A percentile compares a stretch with the other conserved stretches of the same genome.
These are phyloP conservation scores for Colostygia pectinataria DNA, from an alignment of 2,888 invertebrate genomes.

Conservation along the genomic window DNA sequence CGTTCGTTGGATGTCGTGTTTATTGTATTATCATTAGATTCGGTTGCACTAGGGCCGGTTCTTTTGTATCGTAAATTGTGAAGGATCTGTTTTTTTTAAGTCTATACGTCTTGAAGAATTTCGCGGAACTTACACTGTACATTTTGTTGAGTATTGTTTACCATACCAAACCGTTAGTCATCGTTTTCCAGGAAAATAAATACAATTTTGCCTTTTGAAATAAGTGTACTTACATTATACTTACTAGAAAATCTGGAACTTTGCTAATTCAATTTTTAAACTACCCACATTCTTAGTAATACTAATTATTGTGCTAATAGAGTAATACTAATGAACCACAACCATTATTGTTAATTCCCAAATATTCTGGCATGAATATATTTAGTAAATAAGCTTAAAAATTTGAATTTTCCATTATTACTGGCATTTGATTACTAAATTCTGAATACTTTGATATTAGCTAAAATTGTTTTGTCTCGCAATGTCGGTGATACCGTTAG, in stretches of 20 bases:
- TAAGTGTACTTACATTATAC: no score
- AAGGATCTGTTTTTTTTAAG: slow-evolving; percentile 13
- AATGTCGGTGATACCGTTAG: slow-evolving; percentile 2
- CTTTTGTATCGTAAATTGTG: slow-evolving; percentile 26
- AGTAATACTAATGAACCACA: no score
- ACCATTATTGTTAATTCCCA: no score
- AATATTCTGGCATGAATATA: no score
- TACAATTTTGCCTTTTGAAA: slow-evolving; percentile 16
- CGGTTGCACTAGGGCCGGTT: slow-evolving; percentile 27
- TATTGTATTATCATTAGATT: slow-evolving; percentile 45
- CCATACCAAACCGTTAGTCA: slow-evolving; percentile 29
- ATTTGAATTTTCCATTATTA: no score
- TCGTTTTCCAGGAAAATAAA: slow-evolving; percentile 29
- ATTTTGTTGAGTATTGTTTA: slow-evolving; percentile 19
- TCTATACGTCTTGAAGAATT: slow-evolving; percentile 15
- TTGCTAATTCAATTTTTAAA: no score
- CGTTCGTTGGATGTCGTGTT: slow-evolving; percentile 56
- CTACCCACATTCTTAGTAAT: no score
- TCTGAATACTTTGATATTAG: background rate
- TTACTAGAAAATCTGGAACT: no score
- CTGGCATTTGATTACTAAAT: no score
- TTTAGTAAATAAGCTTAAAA: no score
- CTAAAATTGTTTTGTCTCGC: slow-evolving; percentile 2
- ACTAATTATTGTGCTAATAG: no score
- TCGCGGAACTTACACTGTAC: slow-evolving; percentile 32